Base-by-base conservation (phyloP, 2,888 invertebrate species). In the Protonemura montana region DNA sequence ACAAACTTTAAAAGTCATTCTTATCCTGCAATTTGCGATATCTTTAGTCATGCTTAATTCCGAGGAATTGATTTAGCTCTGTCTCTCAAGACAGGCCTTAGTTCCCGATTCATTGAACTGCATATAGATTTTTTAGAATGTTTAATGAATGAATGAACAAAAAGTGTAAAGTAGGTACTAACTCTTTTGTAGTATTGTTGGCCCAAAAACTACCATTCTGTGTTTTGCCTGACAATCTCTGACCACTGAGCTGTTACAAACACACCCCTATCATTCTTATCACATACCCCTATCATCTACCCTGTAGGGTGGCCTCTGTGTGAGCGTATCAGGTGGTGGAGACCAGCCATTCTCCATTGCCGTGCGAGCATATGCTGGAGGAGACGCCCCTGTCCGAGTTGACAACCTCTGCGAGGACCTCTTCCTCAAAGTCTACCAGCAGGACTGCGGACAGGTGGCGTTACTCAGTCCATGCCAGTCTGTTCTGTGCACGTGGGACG, bases 391-490 rank as follows among this genome's bases (percentile, higher is more conserved):
- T 0, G 95, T 97, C 0, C 92, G 96, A 85, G 92, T 98, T 30
- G 95, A 98, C 90, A 98, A 98, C 91, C 93, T 96, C 42, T 97
- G 97, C 90, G 95, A 95, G 85, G 96, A 97, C 89, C 91, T 97
- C 85, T 96, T 96, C 91, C 91, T 97, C 78, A 96, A 96, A 90
- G 29, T 97, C 76, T 95, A 96, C 89, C 97, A 97, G 91, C 92
- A 91, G 88, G 90, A 90, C 87, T 89, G 90, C 25, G 90, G 90
- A n/a, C 91, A 94, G 91, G 96, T 96, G 82, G 96, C 96, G 0
- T 91, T 97, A 30, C 91, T 97, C 83, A 96, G 95, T 89, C 96
- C 97, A 0, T 94, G 94, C 89, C 94, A 96, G 90, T 94, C 95
- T 13, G 92, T 96, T 89, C 90, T 97, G 59, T 97, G 96, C 90